phyloP scores from a whole-genome alignment of 2,113 vertebrate genomes.

The human (Homo sapiens) region GRCh38 chr7:50479501-50480000 shows the following conservation, averaged over 20 bases:
- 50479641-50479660: not conserved
- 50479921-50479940: accelerated
- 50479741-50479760: not conserved
- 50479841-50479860: conserved; percentile 91
- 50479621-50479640: not conserved
- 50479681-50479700: accelerated
- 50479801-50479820: conserved; percentile 95
- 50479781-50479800: conserved; percentile 94
- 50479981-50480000: accelerated
- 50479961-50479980: not conserved
- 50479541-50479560: not conserved
- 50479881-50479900: not conserved
- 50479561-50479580: accelerated
- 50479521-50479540: not conserved
- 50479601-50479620: accelerated
- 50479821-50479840: conserved; percentile 94
- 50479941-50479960: not conserved
- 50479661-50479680: accelerated
- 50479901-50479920: accelerated
- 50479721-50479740: accelerated
- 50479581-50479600: too few species aligned
- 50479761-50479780: accelerated
- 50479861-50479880: conserved; percentile 87
- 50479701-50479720: accelerated
- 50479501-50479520: accelerated